Conservation (phyloP, 1,140 invertebrate species). For the Aphelinus atriplicis region DNA sequence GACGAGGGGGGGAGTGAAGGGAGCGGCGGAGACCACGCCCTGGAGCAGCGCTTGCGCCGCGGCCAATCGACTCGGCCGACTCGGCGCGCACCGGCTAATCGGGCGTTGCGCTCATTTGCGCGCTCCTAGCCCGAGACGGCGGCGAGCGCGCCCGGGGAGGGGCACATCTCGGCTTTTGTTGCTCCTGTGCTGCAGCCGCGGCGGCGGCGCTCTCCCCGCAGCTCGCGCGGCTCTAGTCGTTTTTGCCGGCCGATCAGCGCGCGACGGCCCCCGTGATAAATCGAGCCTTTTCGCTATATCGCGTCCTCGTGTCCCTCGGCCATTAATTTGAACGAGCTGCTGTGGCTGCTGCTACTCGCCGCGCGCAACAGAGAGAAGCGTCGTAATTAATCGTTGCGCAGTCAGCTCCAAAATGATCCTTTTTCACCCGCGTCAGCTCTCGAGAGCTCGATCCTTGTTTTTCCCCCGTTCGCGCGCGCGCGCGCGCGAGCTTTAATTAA, state of each 20-base stretch:
- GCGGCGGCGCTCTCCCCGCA: background rate
- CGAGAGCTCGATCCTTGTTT: background rate
- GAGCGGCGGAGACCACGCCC: conserved; percentile 55
- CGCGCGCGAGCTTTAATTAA: conserved; percentile 30
- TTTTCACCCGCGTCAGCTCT: conserved; percentile 12
- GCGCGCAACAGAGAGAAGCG: background rate
- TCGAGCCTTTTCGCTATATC: conserved; percentile 22
- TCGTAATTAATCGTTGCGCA: conserved; percentile 36
- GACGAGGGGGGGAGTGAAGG: conserved; percentile 43
- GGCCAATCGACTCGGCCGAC: conserved; percentile 53
- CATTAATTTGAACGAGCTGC: conserved; percentile 39
- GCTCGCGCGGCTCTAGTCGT: too few species aligned
- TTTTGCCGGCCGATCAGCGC: background rate
- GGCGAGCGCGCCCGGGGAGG: background rate
- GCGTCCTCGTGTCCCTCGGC: conserved; percentile 34
- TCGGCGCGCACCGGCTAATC: background rate
- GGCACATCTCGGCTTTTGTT: background rate
- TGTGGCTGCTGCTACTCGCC: conserved; percentile 9
- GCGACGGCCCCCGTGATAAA: conserved; percentile 31
- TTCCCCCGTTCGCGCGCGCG: background rate
- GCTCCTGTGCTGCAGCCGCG: background rate
- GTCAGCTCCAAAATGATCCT: conserved; percentile 25
- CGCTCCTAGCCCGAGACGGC: background rate
- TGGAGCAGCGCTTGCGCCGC: conserved; percentile 42
- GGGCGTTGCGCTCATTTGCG: background rate